These are phyloP conservation scores for Cairina moschata DNA, from an alignment of 2,113 vertebrate species.

Conservation along the genomic window DNA sequence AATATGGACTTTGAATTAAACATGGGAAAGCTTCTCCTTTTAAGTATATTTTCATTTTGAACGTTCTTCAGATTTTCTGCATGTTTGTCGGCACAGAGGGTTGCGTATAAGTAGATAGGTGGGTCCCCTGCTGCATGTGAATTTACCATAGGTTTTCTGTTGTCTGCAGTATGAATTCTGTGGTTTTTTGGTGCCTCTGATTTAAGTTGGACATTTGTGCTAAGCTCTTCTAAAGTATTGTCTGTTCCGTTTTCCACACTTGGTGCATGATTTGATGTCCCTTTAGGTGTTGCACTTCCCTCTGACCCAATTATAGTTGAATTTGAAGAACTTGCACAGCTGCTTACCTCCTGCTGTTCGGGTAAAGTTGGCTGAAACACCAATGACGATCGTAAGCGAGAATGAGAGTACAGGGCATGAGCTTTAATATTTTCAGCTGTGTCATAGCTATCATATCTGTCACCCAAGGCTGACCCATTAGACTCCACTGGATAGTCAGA, in stretches of 20 bases:
- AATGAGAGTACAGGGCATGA: constrained; percentile 75
- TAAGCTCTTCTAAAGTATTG: constrained; percentile 18
- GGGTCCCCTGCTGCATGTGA: constrained; percentile 55
- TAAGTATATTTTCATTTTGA: constrained; percentile 81
- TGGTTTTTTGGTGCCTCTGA: constrained; percentile 67
- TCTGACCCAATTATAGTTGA: constrained; percentile 82
- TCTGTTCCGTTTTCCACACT: constrained; percentile 9
- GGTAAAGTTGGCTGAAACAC: constrained; percentile 86
- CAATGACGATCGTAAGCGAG: constrained; percentile 87
- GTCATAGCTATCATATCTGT: constrained; percentile 79
- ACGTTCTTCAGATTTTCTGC: constrained; percentile 68
- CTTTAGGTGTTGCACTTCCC: constrained; percentile 72
- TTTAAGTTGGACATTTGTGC: not conserved
- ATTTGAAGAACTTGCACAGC: constrained; percentile 80
- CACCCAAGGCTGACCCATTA: constrained; percentile 65
- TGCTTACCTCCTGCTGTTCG: constrained; percentile 87
- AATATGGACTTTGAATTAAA: constrained; percentile 83
- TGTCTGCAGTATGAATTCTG: constrained; percentile 74
- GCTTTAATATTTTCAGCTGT: constrained; percentile 78
- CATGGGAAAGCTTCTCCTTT: constrained; percentile 89
- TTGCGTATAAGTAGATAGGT: constrained; percentile 75
- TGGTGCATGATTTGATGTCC: constrained; percentile 53
- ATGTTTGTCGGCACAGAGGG: constrained; percentile 71
- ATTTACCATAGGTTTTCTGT: constrained; percentile 39
- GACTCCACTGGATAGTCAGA: constrained; percentile 77